Evolutionary conservation across 1,140 invertebrate species (phyloP).

Genomic region (Drosophila bocqueti): DNA sequence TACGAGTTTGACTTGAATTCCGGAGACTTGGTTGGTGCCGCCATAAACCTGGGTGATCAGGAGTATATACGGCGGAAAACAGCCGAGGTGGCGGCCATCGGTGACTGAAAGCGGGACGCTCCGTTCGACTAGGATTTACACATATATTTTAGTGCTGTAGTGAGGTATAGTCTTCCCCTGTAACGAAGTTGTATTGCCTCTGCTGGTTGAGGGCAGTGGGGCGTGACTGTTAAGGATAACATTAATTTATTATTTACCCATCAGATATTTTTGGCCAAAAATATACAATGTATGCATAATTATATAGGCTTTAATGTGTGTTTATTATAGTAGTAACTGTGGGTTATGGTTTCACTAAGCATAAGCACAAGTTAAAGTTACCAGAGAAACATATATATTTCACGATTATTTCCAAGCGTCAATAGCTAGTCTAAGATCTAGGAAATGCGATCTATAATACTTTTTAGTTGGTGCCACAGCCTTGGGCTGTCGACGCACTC

Average conservation of each 20-base stretch:
- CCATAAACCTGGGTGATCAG: constrained; percentile 88
- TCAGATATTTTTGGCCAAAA: constrained; percentile 49
- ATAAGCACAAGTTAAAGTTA: neutral
- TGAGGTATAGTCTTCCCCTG: neutral
- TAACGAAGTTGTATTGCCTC: constrained; percentile 2
- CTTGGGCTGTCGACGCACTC: neutral
- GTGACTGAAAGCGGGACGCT: constrained; percentile 46
- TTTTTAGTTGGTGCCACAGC: constrained; percentile 44
- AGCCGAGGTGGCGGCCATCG: constrained; percentile 83
- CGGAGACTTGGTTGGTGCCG: constrained; percentile 87
- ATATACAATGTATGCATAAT: constrained; percentile 31
- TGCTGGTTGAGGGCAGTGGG: neutral
- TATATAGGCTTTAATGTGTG: neutral
- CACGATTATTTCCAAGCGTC: constrained; percentile 4
- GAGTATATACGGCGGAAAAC: constrained; percentile 89
- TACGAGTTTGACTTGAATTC: constrained; percentile 88
- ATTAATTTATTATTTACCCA: constrained; percentile 30
- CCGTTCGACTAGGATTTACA: constrained; percentile 25
- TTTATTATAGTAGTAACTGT: neutral
- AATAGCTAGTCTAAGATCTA: constrained; percentile 16
- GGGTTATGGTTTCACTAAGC: neutral
- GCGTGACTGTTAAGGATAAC: constrained; percentile 9
- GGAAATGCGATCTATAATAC: constrained; percentile 65
- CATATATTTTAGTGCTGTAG: neutral
- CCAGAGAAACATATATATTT: neutral